Conservation (phyloP, 1,140 invertebrate genomes). For the Metopolophium dirhodum region DNA sequence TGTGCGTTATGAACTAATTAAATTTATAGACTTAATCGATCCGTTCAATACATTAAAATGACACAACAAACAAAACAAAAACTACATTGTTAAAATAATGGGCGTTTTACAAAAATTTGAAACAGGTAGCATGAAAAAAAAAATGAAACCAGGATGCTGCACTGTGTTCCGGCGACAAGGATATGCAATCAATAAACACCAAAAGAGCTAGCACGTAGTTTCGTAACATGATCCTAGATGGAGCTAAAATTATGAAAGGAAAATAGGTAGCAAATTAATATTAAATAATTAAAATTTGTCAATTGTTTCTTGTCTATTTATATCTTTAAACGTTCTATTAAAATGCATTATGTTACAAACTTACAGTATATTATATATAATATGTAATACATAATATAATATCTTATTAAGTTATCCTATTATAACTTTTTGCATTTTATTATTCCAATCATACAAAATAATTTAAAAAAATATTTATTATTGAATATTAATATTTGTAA, state of each 20-base stretch:
- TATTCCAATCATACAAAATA: neutral
- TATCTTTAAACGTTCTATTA: neutral
- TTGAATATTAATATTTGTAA: neutral
- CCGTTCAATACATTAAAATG: neutral
- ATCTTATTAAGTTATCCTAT: neutral
- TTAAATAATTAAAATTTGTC: neutral
- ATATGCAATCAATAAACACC: constrained; percentile 55
- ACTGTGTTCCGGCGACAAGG: constrained; percentile 53
- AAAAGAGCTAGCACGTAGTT: constrained; percentile 26
- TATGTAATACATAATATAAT: too few relatives aligned
- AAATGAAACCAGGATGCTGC: constrained; percentile 40
- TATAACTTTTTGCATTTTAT: neutral
- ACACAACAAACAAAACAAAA: neutral
- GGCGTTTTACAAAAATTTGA: constrained; percentile 35
- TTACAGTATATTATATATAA: neutral
- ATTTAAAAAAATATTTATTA: neutral
- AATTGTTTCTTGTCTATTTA: neutral
- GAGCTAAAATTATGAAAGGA: constrained; percentile 28
- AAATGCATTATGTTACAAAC: neutral
- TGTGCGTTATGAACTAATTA: neutral
- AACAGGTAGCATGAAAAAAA: constrained; percentile 28
- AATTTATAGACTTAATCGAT: neutral
- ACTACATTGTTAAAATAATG: neutral
- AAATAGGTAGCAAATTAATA: neutral
- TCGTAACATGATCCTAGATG: constrained; percentile 13